Base-by-base conservation (phyloP, 2,888 invertebrate genomes). In the Tipula helvola region DNA sequence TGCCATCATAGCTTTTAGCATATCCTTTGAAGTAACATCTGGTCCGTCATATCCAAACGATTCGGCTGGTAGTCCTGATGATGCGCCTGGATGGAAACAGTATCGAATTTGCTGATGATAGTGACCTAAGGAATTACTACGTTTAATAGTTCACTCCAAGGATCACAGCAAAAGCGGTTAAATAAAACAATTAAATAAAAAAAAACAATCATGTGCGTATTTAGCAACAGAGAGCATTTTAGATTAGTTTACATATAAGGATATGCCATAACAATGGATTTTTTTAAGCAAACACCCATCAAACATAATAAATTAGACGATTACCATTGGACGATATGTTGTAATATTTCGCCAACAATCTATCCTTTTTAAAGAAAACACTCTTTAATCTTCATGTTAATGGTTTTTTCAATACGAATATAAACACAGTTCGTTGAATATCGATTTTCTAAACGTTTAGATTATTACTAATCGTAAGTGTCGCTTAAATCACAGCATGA, bases 41-140 rank as follows among this genome's bases (percentile, higher is more conserved):
- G 92, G 90, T 44, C 92, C 93, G 91, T 93, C 93, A 39, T 52
- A 86, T 90, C 95, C 95, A 90, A 94, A 92, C 88, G 93, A 93
- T 86, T 90, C 92, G 7, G n/a, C 1, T 3, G 84, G 84, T n/a
- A 84, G n/a, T 88, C 92, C 90, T 41, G 92, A 91, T 89, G 96
- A 95, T 85, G 95, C 94, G 89, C 97, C 97, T 91, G 97, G 97
- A 93, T 98, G 98, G 93, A 98, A 97, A 93, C 98, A 98, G 93
- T 95, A 95, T 93, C 97, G 91, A 90, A 90, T 89, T 90, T 90
- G 89, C 88, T 87, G 88, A 28, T 89, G 89, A 88, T 89, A 88
- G 90, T 90, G 90, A 91, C 91, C 92, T 91, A 90, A 89, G 87
- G 90, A 90, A 90, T 90, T 89, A 91, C 91, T 90, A 89, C 90